phyloP scores from a whole-genome alignment of 2,888 invertebrate genomes.

The Sesia apiformis region DNA sequence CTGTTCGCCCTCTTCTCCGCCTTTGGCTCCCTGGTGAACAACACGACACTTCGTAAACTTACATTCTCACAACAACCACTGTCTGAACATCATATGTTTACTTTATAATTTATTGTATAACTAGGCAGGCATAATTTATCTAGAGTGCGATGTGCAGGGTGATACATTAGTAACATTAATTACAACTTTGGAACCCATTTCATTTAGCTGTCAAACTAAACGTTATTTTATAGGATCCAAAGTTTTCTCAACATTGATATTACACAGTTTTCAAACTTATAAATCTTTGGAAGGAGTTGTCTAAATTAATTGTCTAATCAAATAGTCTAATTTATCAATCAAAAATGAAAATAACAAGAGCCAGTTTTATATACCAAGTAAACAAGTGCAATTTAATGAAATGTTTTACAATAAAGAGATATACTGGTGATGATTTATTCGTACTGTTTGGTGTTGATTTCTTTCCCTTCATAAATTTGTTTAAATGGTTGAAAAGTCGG shows the following conservation, averaged over 20 bases:
- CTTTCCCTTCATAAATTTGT: too few species aligned
- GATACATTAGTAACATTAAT: slow-evolving; percentile 31
- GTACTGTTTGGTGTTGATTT: too few species aligned
- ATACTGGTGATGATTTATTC: too few species aligned
- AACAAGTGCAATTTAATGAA: too few species aligned
- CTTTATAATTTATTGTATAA: background rate
- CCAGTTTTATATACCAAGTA: too few species aligned
- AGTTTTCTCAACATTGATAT: slow-evolving; percentile 5
- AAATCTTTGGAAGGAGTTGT: too few species aligned
- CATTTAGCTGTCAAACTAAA: slow-evolving; percentile 2
- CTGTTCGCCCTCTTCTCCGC: slow-evolving; percentile 91
- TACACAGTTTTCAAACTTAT: slow-evolving; percentile 1
- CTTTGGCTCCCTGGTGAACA: slow-evolving; percentile 81
- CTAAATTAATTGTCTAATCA: too few species aligned
- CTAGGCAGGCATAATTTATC: slow-evolving; percentile 1
- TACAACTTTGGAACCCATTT: slow-evolving; percentile 24
- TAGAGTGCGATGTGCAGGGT: slow-evolving; percentile 53
- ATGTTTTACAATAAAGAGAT: too few species aligned
- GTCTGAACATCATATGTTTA: too few species aligned
- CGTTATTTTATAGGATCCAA: slow-evolving; percentile 14
- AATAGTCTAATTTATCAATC: too few species aligned
- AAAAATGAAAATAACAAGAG: too few species aligned
- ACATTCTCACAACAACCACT: background rate
- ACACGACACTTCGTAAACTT: background rate
- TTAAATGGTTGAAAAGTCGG: too few species aligned